Percentiles rank a stretch among this genome's conserved stretches.
These are phyloP conservation scores for Darevskia mixta DNA, from an alignment of 2,797 vertebrate genomes.

Conservation along the genomic window DNA sequence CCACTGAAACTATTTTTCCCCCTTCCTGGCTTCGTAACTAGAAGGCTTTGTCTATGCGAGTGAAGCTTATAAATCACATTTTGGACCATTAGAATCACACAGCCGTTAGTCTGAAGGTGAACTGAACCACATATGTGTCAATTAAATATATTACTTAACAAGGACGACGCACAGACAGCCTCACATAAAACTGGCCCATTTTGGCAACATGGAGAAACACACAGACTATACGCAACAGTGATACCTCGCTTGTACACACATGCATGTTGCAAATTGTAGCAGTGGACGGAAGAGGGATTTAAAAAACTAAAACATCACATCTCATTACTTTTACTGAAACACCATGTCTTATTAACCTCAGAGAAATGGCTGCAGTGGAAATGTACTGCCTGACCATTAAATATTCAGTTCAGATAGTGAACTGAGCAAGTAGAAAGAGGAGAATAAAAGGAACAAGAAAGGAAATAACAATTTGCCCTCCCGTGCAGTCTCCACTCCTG, in stretches of 20 bases:
- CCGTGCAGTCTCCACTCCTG: not conserved
- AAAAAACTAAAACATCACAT: slow-evolving; percentile 44
- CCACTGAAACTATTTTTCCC: not conserved
- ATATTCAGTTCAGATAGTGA: slow-evolving; percentile 3
- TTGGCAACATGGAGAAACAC: not conserved
- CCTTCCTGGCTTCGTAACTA: not conserved
- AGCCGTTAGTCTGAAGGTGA: slow-evolving; percentile 17
- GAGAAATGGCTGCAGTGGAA: slow-evolving; percentile 25
- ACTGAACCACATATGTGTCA: not conserved
- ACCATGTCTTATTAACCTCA: slow-evolving; percentile 48
- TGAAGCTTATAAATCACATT: slow-evolving; percentile 26
- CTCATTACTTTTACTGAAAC: slow-evolving; percentile 40
- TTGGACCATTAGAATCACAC: slow-evolving; percentile 24
- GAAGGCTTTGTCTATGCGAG: not conserved
- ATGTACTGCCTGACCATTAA: slow-evolving; percentile 13
- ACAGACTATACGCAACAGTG: not conserved
- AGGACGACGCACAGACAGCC: not conserved
- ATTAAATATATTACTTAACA: slow-evolving; percentile 10
- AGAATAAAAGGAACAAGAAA: not conserved
- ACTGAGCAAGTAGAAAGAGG: not conserved
- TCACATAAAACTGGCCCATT: slow-evolving; percentile 25
- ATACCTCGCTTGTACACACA: slow-evolving; percentile 24
- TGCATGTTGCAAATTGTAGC: slow-evolving; percentile 17
- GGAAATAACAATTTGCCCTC: not conserved
- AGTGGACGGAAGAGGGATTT: not conserved